Evolutionary conservation across 1,140 invertebrate genomes (phyloP), one percentile per base, ranked within the genome.

Genomic region (Brachionus plicatilis): DNA sequence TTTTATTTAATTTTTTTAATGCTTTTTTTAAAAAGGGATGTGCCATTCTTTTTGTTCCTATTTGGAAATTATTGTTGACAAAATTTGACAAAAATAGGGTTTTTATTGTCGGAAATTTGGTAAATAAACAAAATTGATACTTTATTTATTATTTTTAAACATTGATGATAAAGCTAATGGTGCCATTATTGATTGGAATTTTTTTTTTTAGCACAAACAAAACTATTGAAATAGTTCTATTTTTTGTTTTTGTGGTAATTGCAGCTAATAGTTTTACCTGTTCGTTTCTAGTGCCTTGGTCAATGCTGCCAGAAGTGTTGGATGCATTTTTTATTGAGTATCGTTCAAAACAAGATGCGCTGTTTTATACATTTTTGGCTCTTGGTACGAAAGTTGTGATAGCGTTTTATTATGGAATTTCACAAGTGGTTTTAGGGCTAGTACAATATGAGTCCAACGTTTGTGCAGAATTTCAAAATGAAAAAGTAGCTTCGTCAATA

Each of bases 311-410:
- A 33, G 82, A 83, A 53, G 41, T 27, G 12, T 9, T 83, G 11
- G 82, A 83, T 66, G 60, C 33, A 33, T 83, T 41, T 70, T 68
- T 14, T 50, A 24, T 83, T 1, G 45, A 83, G 45, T 83, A 68
- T 20, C 33, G 82, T 27, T 24, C 20, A 7, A 83, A 70, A 72
- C 45, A 20, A 45, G 82, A 83, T 37, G 82, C 82, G 2, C 17
- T 83, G 12, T 83, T 83, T 53, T 83, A 70, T 33, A 68, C 82
- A 50, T 83, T 83, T 68, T 70, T 83, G 12, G 45, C 45, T 11
- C 14, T 70, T n/a, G 82, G 60, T 14, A 68, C 66, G 1, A 83
- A 83, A 83, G 12, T 83, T 33, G n/a, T 83, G 9, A 66, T 68
- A 27, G 82, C 82, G 8, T n/a, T 83, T 33, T 70, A 50, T 53